Conservation (phyloP, 2,797 vertebrate species). For the Mionectes olivaceus region DNA sequence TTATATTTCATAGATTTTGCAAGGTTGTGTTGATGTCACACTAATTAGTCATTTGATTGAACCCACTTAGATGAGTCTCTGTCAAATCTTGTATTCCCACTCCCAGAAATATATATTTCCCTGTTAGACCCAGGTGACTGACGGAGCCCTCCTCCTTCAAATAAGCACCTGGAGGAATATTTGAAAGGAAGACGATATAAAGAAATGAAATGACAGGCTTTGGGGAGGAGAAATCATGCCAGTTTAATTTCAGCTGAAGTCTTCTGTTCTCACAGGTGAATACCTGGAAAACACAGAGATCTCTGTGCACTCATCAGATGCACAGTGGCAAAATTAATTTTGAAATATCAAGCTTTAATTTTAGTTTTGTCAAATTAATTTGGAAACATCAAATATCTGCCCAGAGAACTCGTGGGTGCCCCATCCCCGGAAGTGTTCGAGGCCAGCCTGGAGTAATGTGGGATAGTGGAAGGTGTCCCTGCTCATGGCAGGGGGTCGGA, state of each 20-base stretch:
- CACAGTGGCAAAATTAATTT: not conserved
- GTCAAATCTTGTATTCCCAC: not conserved
- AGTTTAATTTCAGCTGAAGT: not conserved
- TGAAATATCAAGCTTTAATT: not conserved
- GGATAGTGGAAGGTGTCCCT: not conserved
- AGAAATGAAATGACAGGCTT: not conserved
- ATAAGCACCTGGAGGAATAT: not conserved
- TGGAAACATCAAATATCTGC: not conserved
- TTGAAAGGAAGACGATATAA: not conserved
- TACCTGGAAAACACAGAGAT: not conserved
- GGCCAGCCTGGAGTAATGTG: not conserved
- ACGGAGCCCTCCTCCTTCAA: not conserved
- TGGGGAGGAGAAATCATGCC: not conserved
- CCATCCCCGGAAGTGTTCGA: not conserved
- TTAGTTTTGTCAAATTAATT: not conserved
- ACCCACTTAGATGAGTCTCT: not conserved
- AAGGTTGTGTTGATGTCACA: not conserved
- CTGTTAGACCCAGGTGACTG: not conserved
- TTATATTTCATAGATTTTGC: slow-evolving; percentile 3
- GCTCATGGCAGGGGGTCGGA: not conserved
- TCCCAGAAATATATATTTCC: not conserved
- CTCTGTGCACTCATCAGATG: not conserved
- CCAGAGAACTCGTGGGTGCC: not conserved
- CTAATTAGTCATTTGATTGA: slow-evolving; percentile 25
- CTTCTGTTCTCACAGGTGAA: not conserved